These are phyloP conservation scores for Plectus sambesii DNA, from an alignment of 1,140 invertebrate genomes.

Conservation along the genomic window DNA sequence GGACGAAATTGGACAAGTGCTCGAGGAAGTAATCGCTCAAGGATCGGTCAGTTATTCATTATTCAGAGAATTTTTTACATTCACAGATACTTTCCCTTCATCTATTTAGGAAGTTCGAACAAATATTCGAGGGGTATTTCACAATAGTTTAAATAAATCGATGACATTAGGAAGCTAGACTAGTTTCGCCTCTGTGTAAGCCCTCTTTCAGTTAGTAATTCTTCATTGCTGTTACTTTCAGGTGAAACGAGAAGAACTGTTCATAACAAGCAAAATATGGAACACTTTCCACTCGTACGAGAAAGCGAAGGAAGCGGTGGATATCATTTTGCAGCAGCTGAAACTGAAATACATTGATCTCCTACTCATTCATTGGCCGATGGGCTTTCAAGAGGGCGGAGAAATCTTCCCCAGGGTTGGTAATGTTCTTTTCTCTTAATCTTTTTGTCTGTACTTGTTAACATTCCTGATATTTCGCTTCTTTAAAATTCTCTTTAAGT, in stretches of 20 bases:
- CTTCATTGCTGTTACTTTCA: too few species aligned
- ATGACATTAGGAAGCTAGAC: too few species aligned
- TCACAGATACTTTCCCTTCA: slow-evolving; percentile 2
- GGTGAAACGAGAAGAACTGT: slow-evolving; percentile 71
- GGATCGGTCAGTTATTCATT: slow-evolving; percentile 53
- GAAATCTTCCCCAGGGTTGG: slow-evolving; percentile 30
- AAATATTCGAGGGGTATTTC: too few species aligned
- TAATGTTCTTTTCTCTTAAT: too few species aligned
- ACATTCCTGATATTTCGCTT: too few species aligned
- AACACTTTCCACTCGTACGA: slow-evolving; percentile 50
- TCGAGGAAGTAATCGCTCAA: slow-evolving; percentile 60
- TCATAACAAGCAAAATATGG: slow-evolving; percentile 58
- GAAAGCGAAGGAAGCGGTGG: slow-evolving; percentile 43
- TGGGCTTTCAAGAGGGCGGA: slow-evolving; percentile 35
- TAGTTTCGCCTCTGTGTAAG: too few species aligned
- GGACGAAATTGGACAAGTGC: slow-evolving; percentile 64
- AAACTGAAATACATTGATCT: slow-evolving; percentile 59
- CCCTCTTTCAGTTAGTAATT: too few species aligned
- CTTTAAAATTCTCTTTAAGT: too few species aligned
- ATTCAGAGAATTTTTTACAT: slow-evolving; percentile 17
- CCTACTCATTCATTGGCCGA: slow-evolving; percentile 72
- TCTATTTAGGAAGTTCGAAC: slow-evolving; percentile 31
- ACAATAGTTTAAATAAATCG: too few species aligned
- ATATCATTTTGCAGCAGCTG: slow-evolving; percentile 24
- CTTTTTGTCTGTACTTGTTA: too few species aligned